These are phyloP conservation scores for Pinna nobilis DNA, from an alignment of 1,140 invertebrate species.

Conservation along the genomic window DNA sequence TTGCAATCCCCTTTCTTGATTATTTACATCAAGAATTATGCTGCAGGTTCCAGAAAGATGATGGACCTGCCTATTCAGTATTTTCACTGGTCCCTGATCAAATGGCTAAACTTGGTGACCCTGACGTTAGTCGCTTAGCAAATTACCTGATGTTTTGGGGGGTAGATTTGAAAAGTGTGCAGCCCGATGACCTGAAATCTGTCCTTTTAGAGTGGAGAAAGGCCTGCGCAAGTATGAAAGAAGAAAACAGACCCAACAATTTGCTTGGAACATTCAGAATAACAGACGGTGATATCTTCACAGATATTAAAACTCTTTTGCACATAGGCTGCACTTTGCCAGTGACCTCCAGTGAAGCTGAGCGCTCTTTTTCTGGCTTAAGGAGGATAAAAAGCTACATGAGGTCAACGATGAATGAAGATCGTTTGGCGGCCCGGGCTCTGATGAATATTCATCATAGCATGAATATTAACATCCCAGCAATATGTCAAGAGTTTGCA, in stretches of 20 bases:
- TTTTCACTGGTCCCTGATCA: slow-evolving; percentile 7
- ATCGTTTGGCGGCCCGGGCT: not conserved
- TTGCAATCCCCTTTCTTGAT: slow-evolving; percentile 4
- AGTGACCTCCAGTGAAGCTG: slow-evolving; percentile 1
- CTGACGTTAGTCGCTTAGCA: slow-evolving; percentile 2
- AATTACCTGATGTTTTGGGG: slow-evolving; percentile 3
- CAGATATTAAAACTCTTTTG: slow-evolving; percentile 3
- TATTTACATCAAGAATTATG: not conserved
- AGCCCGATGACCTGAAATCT: not conserved
- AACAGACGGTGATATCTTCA: slow-evolving; percentile 2
- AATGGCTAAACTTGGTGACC: not conserved
- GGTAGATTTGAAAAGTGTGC: slow-evolving; percentile 3
- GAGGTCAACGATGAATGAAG: slow-evolving; percentile 5
- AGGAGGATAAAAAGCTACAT: slow-evolving; percentile 6
- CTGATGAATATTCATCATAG: slow-evolving; percentile 8
- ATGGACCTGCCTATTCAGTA: slow-evolving; percentile 2
- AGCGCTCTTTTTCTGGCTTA: slow-evolving; percentile 10
- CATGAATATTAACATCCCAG: not conserved
- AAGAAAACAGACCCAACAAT: not conserved
- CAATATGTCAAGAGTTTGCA: slow-evolving; percentile 9
- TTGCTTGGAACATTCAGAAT: not conserved
- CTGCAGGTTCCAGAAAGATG: slow-evolving; percentile 1
- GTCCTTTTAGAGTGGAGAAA: not conserved
- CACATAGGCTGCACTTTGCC: slow-evolving; percentile 5
- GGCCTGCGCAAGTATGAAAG: not conserved